Percentiles rank a stretch among this genome's conserved stretches.
Conservation (phyloP, 2,797 vertebrate genomes). For the Dallia pectoralis region DNA sequence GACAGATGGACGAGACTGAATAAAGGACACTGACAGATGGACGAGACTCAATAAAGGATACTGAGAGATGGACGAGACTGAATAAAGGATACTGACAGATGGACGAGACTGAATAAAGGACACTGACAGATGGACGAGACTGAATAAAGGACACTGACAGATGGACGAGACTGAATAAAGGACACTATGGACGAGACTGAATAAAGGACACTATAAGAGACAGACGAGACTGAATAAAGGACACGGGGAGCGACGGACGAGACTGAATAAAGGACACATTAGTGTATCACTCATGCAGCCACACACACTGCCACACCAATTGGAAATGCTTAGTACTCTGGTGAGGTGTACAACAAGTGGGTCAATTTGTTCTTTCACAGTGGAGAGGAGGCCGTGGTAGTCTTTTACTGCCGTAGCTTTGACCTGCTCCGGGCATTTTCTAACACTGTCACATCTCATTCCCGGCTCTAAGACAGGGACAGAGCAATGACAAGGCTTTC, state of each 20-base stretch:
- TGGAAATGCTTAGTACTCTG: background rate
- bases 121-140: background rate
- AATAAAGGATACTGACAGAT: too few relatives aligned
- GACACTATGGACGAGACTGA: too few relatives aligned
- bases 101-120: too few relatives aligned
- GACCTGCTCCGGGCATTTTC: slow-evolving; percentile 15
- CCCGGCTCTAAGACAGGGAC: slow-evolving; percentile 26
- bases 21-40: slow-evolving; percentile 1
- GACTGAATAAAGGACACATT: too few relatives aligned
- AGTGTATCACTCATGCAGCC: background rate
- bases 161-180: too few relatives aligned
- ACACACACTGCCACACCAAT: background rate
- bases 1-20: background rate
- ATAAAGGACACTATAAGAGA: too few relatives aligned
- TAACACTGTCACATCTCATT: slow-evolving; percentile 50
- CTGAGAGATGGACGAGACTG: background rate
- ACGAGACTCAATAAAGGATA: too few relatives aligned
- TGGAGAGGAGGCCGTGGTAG: slow-evolving; percentile 13
- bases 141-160: background rate
- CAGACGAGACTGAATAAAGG: too few relatives aligned
- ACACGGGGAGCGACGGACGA: too few relatives aligned
- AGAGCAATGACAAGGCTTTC: slow-evolving; percentile 43
- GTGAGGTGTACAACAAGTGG: background rate
- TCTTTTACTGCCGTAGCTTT: slow-evolving; percentile 23
- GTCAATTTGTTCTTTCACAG: slow-evolving; percentile 7